phyloP scores from a whole-genome alignment of 2,888 invertebrate genomes.

The Hypercompe scribonia region DNA sequence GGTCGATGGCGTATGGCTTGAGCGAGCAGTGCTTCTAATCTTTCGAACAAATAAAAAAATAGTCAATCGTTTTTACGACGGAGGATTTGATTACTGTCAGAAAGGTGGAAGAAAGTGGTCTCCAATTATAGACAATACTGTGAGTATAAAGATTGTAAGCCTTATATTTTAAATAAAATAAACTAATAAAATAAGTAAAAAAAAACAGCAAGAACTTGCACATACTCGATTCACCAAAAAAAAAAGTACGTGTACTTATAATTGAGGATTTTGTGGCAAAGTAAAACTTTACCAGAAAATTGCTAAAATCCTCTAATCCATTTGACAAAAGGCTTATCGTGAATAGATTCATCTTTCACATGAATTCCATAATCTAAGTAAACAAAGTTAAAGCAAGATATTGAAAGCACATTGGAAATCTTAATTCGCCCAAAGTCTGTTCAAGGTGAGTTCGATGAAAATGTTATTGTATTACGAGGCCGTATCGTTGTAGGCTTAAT shows the following conservation, averaged over 20 bases:
- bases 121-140: too few species aligned
- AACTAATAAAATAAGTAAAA: too few species aligned
- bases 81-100: too few species aligned
- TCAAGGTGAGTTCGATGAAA: conserved; percentile 11
- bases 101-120: too few species aligned
- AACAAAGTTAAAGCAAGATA: conserved; percentile 1
- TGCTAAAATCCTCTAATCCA: neutral
- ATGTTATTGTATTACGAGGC: conserved; percentile 8
- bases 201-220: too few species aligned
- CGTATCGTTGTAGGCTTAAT: conserved; percentile 12
- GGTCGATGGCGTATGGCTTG: too few species aligned
- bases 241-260: neutral
- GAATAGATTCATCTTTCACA: neutral
- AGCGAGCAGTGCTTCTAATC: too few species aligned
- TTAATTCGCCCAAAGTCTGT: conserved; percentile 4
- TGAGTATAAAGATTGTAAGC: too few species aligned
- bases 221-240: neutral
- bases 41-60: too few species aligned
- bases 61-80: too few species aligned
- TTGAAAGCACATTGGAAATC: neutral
- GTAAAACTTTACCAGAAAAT: neutral
- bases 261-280: too few species aligned
- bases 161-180: too few species aligned
- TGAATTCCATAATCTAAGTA: neutral
- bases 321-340: neutral